Evolutionary conservation across 2,888 invertebrate genomes (phyloP), one percentile per base, ranked within the genome.

Genomic region (Brachypterus glaber): DNA sequence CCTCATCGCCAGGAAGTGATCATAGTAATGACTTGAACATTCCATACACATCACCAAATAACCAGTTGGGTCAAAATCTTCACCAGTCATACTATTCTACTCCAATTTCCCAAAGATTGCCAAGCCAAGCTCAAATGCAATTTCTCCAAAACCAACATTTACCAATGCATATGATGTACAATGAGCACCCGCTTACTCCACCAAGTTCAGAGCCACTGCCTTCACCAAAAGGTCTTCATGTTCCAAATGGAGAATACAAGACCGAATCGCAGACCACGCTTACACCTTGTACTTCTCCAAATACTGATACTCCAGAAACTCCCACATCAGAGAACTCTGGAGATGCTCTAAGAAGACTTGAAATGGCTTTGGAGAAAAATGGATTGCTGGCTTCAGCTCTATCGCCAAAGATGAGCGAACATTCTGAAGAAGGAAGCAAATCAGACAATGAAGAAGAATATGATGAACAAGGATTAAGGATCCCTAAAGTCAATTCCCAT

Each of bases 401-500:
- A 3, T 57, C 59, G 8, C 57, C 59, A 0, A 56, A 52, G 40
- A 34, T 35, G 2, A 57, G 56, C 33, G 61, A 63, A 35, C 44
- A 51, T 24, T 57, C 53, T 44, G 70, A 70, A 26, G 67, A 68
- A 31, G 68, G 68, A 26, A 70, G 69, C 25, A 66, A 66, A 12
- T 71, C 70, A 2, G 71, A 63, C 11, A 45, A 47, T 11, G 55
- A 64, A 30, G 53, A 58, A 2, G 74, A 74, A 38, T 70, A 69
- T 30, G 75, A 76, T 11, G 77, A 78, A 43, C 74, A 75, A 2
- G 76, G 73, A 0, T 60, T 77, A 0, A 63, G 73, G 2, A 68
- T 76, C 2, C 50, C 48, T 3, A 45, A 44, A 9, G 72, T 82
- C 8, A 82, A 81, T 60, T 77, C 79, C 0, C 81, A 87, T 50